Conservation (phyloP, 2,888 invertebrate genomes). For the Eledona agricola region DNA sequence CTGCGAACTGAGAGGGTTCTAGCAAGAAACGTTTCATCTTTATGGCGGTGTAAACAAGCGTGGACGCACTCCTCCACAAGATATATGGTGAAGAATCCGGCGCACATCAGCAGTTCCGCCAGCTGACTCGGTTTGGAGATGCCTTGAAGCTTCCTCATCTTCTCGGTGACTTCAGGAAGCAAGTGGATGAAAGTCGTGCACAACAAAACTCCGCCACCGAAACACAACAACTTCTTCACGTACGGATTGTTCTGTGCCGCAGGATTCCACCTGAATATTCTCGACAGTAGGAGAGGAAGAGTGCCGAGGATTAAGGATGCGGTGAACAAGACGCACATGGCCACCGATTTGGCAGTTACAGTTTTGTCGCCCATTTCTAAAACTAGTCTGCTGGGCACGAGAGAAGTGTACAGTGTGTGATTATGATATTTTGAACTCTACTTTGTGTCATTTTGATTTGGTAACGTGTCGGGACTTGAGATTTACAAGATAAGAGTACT, state of each 20-base stretch:
- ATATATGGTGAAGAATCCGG: slow-evolving; percentile 80
- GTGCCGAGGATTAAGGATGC: slow-evolving; percentile 81
- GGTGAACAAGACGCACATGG: slow-evolving; percentile 79
- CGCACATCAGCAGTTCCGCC: slow-evolving; percentile 77
- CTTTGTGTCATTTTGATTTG: no score
- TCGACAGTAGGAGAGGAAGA: slow-evolving; percentile 75
- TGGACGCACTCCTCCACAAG: slow-evolving; percentile 82
- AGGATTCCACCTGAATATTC: slow-evolving; percentile 70
- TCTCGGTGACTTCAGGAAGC: slow-evolving; percentile 80
- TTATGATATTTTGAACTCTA: no score
- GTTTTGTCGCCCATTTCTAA: no score
- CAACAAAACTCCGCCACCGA: slow-evolving; percentile 85
- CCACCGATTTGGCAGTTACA: slow-evolving; percentile 74
- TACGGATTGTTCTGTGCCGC: slow-evolving; percentile 63
- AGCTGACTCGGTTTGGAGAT: slow-evolving; percentile 68
- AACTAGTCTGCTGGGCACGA: no score
- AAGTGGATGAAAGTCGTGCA: slow-evolving; percentile 85
- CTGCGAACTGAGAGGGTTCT: slow-evolving; percentile 51
- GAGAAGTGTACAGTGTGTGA: no score
- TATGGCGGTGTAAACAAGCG: slow-evolving; percentile 67
- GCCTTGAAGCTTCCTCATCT: slow-evolving; percentile 66
- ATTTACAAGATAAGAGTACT: no score
- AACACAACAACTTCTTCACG: slow-evolving; percentile 71
- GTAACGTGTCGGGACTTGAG: no score
- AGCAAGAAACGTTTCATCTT: slow-evolving; percentile 48